Evolutionary conservation across 2,797 vertebrate genomes (phyloP), one percentile per base, ranked within the genome.

Genomic region (Semaprochilodus insignis): DNA sequence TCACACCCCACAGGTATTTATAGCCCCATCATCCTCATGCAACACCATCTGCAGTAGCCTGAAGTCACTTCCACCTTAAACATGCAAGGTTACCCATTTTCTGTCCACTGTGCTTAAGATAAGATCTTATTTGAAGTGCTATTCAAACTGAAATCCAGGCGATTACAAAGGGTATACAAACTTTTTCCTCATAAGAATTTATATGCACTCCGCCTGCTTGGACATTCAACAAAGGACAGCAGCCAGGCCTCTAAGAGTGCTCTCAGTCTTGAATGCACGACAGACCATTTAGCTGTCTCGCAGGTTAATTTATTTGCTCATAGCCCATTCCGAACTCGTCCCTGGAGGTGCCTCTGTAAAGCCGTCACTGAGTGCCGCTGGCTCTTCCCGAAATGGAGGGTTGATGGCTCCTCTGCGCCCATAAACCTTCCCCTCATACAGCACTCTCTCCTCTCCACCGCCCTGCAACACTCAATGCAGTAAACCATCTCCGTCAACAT

Each of bases 231-330:
- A 14, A 34, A 63, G 57, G 59, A 65, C 57, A 40, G 19, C 31
- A 23, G 6, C 34, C 13, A 63, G 23, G 27, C 40, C 25, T 4
- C 66, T 70, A 21, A 70, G 40, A 40, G 66, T 70, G 19, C 19
- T 23, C 40, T 40, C 34, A 70, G 19, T 48, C 36, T 21, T n/a
- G 66, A 70, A 44, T n/a, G 21, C 21, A 23, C 36, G 13, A 44
- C 66, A 48, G 66, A 36, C 10, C 40, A 70, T 71, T 70, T 63
- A 7, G n/a, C 77, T 62, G 77, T 83, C 63, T 23, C n/a, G 6
- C 4, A 36, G 72, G 44, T 75, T 73, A 80, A 76, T 63, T 54
- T 80, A 76, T 80, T 34, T 54, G 78, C 65, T 80, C 55, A 44
- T 62, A 51, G 62, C 19, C 17, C 36, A 34, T 75, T 70, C 63